These are phyloP conservation scores for Apis cerana DNA, from an alignment of 1,140 invertebrate genomes.

Conservation along the genomic window DNA sequence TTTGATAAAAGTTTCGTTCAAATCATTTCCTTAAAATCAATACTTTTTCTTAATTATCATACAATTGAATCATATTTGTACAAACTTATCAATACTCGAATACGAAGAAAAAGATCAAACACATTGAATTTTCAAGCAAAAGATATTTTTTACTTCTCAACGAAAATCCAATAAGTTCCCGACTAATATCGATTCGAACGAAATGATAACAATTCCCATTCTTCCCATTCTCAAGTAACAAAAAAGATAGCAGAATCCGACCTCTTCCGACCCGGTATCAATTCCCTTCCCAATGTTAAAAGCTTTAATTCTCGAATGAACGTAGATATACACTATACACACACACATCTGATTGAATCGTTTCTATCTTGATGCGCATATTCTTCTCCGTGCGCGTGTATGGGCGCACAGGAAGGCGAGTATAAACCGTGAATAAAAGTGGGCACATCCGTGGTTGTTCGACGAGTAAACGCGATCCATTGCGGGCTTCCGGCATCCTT, in stretches of 20 bases:
- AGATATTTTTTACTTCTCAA: neutral
- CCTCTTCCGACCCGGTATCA: constrained; percentile 31
- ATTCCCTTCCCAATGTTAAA: constrained; percentile 61
- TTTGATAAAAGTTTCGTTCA: no score
- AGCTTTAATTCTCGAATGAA: constrained; percentile 61
- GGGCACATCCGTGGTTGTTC: constrained; percentile 60
- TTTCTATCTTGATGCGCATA: neutral
- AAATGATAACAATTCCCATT: neutral
- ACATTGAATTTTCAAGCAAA: no score
- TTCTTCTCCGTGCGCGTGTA: neutral
- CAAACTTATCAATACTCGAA: no score
- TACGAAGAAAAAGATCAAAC: no score
- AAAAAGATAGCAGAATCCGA: neutral
- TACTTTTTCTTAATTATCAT: no score
- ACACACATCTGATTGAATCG: constrained; percentile 12
- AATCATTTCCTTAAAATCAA: no score
- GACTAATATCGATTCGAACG: neutral
- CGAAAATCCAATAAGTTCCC: neutral
- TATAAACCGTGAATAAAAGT: constrained; percentile 64
- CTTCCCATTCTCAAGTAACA: neutral
- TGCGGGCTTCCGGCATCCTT: constrained; percentile 48
- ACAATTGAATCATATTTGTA: no score
- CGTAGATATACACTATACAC: neutral
- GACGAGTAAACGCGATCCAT: constrained; percentile 63
- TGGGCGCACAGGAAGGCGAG: constrained; percentile 7